Conservation (phyloP, 1,140 invertebrate genomes). For the Batillaria attramentaria region DNA sequence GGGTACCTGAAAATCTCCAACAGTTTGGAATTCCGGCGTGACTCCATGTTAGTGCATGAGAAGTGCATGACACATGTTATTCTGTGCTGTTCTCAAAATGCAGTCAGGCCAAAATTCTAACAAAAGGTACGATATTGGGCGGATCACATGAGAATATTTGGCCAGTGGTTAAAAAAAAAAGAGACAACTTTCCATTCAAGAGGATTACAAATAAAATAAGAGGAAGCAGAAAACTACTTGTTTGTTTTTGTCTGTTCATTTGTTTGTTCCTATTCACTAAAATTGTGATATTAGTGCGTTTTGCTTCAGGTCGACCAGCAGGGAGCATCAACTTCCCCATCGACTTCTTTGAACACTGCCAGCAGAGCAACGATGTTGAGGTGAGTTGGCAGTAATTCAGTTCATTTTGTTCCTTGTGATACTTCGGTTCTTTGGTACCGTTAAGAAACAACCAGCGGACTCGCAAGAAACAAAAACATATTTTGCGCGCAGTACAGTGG, state of each 20-base stretch:
- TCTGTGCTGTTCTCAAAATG: too few relatives aligned
- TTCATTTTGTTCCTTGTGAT: neutral
- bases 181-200: too few relatives aligned
- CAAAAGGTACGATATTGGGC: neutral
- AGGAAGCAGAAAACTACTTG: too few relatives aligned
- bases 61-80: too few relatives aligned
- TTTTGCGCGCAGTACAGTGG: neutral
- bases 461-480: too few relatives aligned
- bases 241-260: neutral
- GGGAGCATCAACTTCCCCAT: slow-evolving; percentile 84
- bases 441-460: too few relatives aligned
- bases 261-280: neutral
- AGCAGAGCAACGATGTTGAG: slow-evolving; percentile 91
- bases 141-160: neutral
- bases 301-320: slow-evolving; percentile 54
- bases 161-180: too few relatives aligned
- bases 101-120: neutral
- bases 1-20: too few relatives aligned
- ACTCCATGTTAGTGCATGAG: too few relatives aligned
- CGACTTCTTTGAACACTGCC: slow-evolving; percentile 97
- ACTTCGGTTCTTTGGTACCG: too few relatives aligned
- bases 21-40: too few relatives aligned
- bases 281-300: neutral
- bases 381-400: slow-evolving; percentile 37
- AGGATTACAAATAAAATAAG: too few relatives aligned